Percentiles rank a stretch among this genome's conserved stretches.
Evolutionary conservation across 2,797 vertebrate genomes (phyloP).

Genomic region (Phyllotis vaccarum): DNA sequence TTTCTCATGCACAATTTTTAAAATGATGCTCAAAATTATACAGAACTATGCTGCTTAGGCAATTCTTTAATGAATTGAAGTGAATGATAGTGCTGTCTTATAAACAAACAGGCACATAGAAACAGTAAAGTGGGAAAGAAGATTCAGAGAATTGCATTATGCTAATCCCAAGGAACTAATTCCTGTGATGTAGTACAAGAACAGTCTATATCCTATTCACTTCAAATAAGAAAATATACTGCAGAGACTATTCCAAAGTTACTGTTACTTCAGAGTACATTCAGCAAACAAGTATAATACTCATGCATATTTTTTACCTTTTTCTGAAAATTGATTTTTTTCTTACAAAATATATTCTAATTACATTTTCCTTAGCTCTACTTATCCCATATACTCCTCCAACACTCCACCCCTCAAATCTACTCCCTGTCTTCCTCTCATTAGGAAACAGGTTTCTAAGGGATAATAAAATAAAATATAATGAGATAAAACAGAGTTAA

Average conservation of each 20-base stretch:
- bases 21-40: constrained; percentile 86
- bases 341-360: neutral
- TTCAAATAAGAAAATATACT: constrained; percentile 85
- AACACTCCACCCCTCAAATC: too few relatives aligned
- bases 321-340: neutral
- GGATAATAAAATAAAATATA: neutral
- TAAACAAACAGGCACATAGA: constrained; percentile 87
- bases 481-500: neutral
- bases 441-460: neutral
- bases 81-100: constrained; percentile 88
- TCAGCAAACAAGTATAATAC: constrained; percentile 73
- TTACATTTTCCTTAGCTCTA: neutral
- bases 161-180: constrained; percentile 89
- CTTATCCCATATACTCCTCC: neutral
- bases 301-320: constrained; percentile 21
- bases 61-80: constrained; percentile 87
- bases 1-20: constrained; percentile 82
- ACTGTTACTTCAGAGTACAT: constrained; percentile 74
- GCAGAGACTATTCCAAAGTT: constrained; percentile 84
- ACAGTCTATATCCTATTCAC: constrained; percentile 77
- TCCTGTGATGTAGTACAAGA: constrained; percentile 86
- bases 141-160: constrained; percentile 87
- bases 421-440: neutral
- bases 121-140: constrained; percentile 86
- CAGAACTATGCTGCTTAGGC: constrained; percentile 86